phyloP scores from a whole-genome alignment of 2,797 vertebrate species.

The Lacerta viridis region DNA sequence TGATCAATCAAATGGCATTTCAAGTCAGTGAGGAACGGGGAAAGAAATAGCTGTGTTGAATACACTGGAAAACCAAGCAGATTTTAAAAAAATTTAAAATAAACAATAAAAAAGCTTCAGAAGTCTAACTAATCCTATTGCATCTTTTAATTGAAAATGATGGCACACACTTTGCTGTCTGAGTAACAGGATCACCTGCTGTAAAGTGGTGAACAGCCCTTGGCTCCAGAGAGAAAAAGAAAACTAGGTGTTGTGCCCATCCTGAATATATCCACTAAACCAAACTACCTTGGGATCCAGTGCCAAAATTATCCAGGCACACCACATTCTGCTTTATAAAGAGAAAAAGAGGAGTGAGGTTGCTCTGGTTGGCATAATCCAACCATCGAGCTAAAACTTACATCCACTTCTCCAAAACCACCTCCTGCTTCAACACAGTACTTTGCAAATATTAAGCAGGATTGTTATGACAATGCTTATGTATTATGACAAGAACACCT shows the following conservation, averaged over 20 bases:
- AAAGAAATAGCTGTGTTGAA: background rate
- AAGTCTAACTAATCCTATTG: background rate
- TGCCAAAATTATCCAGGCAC: background rate
- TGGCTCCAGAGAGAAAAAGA: background rate
- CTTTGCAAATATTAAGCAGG: constrained; percentile 1
- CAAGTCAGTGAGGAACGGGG: constrained; percentile 12
- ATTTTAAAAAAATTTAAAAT: background rate
- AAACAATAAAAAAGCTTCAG: too few relatives aligned
- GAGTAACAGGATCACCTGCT: background rate
- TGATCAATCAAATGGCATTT: constrained; percentile 27
- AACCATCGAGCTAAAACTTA: background rate
- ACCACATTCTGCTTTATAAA: background rate
- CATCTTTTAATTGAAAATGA: constrained; percentile 8
- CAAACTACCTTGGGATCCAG: background rate
- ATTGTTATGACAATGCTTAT: background rate
- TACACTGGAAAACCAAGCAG: background rate
- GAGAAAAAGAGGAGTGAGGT: background rate
- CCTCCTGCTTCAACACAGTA: background rate
- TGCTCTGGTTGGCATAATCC: background rate
- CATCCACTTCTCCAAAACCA: background rate
- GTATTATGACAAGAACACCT: constrained; percentile 15
- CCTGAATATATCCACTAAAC: background rate
- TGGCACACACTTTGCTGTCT: background rate
- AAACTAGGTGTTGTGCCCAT: background rate
- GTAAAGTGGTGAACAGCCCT: background rate